These are phyloP conservation scores for Zelleria hepariella DNA, from an alignment of 2,888 invertebrate species.

Conservation along the genomic window DNA sequence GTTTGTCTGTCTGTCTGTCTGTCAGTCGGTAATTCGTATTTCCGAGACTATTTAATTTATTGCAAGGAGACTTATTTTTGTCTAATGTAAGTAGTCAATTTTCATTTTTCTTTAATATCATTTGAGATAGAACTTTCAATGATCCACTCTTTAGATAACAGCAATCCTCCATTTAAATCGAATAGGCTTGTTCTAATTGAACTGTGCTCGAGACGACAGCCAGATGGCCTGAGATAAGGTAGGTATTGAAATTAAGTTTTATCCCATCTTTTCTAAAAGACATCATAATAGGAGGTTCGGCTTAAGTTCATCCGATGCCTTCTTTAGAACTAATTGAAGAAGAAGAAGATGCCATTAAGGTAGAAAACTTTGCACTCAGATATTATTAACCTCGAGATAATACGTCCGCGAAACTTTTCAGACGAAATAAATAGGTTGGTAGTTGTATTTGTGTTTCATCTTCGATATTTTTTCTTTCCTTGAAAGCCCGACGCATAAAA, in stretches of 20 bases:
- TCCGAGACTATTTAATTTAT: too few relatives aligned
- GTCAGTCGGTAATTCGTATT: background rate
- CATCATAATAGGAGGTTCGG: background rate
- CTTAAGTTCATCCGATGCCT: background rate
- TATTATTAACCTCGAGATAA: background rate
- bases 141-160: background rate
- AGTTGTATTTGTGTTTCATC: background rate
- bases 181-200: background rate
- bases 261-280: slow-evolving; percentile 19
- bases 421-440: background rate
- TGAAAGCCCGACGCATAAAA: background rate
- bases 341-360: background rate
- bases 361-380: background rate
- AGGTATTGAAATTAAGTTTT: slow-evolving; percentile 47
- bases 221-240: slow-evolving; percentile 19
- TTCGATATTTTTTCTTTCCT: background rate
- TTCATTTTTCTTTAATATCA: too few relatives aligned
- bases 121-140: too few relatives aligned
- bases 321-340: slow-evolving; percentile 27
- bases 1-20: too few relatives aligned
- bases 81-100: too few relatives aligned
- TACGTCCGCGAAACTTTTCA: background rate
- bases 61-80: too few relatives aligned
- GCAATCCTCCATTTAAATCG: slow-evolving; percentile 1
- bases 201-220: background rate